These are phyloP conservation scores for Perca flavescens DNA, from an alignment of 2,113 vertebrate genomes.

Conservation along the genomic window DNA sequence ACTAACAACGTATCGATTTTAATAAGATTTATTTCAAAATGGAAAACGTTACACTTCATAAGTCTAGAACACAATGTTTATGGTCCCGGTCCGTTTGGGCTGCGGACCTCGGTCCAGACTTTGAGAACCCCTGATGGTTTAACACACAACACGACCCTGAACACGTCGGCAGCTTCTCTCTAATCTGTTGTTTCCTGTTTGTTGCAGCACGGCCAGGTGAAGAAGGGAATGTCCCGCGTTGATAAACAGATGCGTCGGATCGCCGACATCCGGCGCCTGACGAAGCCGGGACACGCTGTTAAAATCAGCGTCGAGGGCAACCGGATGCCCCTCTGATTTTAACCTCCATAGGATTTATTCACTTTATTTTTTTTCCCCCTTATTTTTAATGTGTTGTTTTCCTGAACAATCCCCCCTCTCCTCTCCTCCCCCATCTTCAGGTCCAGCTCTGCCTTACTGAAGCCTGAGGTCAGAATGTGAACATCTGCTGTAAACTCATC, in stretches of 20 bases:
- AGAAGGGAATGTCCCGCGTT: slow-evolving; percentile 96
- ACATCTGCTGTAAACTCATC: slow-evolving; percentile 5
- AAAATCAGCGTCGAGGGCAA: slow-evolving; percentile 99
- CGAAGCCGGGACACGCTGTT: slow-evolving; percentile 93
- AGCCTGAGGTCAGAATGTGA: slow-evolving; percentile 24
- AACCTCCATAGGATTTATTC: slow-evolving; percentile 29
- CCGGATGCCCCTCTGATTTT: slow-evolving; percentile 97
- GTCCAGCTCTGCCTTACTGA: slow-evolving; percentile 35
- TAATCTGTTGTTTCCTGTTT: neutral
- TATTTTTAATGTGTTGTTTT: slow-evolving; percentile 40
- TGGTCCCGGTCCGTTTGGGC: too few species aligned
- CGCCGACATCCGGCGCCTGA: slow-evolving; percentile 94
- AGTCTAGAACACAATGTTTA: too few species aligned
- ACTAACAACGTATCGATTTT: too few species aligned
- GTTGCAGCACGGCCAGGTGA: slow-evolving; percentile 88
- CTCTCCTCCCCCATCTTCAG: slow-evolving; percentile 21
- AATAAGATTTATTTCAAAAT: too few species aligned
- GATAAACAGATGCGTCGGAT: slow-evolving; percentile 98
- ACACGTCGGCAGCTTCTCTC: neutral
- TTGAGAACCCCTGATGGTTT: too few species aligned
- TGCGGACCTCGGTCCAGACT: too few species aligned
- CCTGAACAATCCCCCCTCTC: slow-evolving; percentile 6
- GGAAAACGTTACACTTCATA: too few species aligned
- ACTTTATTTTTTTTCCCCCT: slow-evolving; percentile 1
- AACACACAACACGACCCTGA: neutral